These are phyloP conservation scores for Craseonycteris thonglongyai DNA, from an alignment of 2,113 vertebrate species.

Conservation along the genomic window DNA sequence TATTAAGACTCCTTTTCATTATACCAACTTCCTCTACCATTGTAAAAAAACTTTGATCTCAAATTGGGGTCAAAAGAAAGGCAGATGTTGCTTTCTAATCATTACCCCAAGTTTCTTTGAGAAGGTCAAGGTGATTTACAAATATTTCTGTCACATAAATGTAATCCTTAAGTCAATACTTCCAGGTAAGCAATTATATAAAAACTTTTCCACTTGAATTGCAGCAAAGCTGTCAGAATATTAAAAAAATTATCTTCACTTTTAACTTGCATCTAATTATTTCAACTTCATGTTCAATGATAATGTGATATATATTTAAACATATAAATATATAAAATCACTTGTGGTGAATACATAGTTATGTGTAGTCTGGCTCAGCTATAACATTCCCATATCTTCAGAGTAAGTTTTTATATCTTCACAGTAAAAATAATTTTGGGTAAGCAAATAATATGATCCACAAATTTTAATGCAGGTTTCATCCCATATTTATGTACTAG, in stretches of 20 bases:
- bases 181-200: not conserved
- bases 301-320: not conserved
- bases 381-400: not conserved
- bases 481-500: not conserved
- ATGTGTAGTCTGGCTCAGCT: not conserved
- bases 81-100: not conserved
- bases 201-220: not conserved
- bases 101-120: not conserved
- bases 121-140: not conserved
- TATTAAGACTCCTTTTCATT: not conserved
- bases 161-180: not conserved
- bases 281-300: not conserved
- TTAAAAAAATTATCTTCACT: not conserved
- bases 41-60: not conserved
- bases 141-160: constrained; percentile 17
- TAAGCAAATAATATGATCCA: not conserved
- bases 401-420: not conserved
- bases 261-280: not conserved
- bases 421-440: not conserved
- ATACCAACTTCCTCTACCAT: not conserved
- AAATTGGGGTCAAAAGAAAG: not conserved
- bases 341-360: not conserved
- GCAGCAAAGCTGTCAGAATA: not conserved
- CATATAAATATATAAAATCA: not conserved
- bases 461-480: not conserved